Conservation (phyloP, 2,888 invertebrate genomes). For the Stegophylla sp. region DNA sequence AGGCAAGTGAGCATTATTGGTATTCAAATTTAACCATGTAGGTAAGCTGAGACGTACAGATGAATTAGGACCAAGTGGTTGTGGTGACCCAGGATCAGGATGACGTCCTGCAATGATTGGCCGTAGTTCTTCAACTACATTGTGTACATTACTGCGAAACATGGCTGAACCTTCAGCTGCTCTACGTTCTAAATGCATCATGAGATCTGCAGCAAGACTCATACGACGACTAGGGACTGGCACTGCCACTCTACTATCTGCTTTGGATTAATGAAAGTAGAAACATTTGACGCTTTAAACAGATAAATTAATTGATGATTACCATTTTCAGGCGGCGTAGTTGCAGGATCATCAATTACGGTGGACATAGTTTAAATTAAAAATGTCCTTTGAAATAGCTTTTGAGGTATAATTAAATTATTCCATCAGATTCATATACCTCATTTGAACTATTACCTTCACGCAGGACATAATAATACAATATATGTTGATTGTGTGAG, state of each 20-base stretch:
- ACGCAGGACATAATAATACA: neutral
- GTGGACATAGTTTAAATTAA: conserved; percentile 28
- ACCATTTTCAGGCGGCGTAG: conserved; percentile 33
- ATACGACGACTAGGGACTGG: conserved; percentile 47
- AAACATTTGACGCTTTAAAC: conserved; percentile 9
- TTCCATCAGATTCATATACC: neutral
- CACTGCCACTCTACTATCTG: conserved; percentile 36
- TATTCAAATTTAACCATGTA: conserved; percentile 63
- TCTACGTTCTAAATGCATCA: conserved; percentile 60
- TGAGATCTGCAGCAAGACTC: conserved; percentile 60
- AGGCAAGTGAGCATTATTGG: conserved; percentile 38
- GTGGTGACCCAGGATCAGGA: conserved; percentile 67
- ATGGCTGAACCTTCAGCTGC: conserved; percentile 63
- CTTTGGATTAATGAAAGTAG: conserved; percentile 7
- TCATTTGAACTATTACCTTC: neutral
- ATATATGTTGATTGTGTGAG: neutral
- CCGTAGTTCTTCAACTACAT: conserved; percentile 71
- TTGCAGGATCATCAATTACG: conserved; percentile 18
- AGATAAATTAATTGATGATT: conserved; percentile 14
- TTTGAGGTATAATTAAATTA: neutral
- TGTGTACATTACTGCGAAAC: conserved; percentile 64
- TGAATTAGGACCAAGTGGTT: conserved; percentile 63
- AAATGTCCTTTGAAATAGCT: neutral
- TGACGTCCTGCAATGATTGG: conserved; percentile 69
- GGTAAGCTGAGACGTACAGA: conserved; percentile 67